Evolutionary conservation across 1,140 invertebrate species (phyloP), one percentile per base, ranked within the genome.

Genomic region (Aphidius gifuensis): DNA sequence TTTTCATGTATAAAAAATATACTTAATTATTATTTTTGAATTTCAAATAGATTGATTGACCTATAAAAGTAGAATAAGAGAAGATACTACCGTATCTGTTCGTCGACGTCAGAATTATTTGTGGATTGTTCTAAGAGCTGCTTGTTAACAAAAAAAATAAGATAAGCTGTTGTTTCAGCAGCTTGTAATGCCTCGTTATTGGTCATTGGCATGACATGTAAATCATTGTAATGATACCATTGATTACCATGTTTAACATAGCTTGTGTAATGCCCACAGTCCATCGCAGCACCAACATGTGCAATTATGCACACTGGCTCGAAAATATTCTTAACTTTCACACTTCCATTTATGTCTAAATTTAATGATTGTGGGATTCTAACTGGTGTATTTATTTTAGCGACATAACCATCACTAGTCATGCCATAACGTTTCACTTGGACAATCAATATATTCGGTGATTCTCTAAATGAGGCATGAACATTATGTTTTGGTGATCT

Each of bases 191-290:
- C 74, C 66, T 76, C 71, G 39, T 68, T 63, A 32, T 49, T 69
- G 6, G 69, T 69, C 66, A 78, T 70, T 45, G 71, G 68, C 51
- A 69, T 70, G 5, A 78, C 74, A 44, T 60, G 68, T 60, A 72
- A 68, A 58, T 78, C 76, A 47, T 78, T 76, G 58, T 74, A 78
- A 47, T 76, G 71, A 59, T 70, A 74, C 76, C 76, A 78, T n/a
- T 71, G 65, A 9, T 73, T 68, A 2, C 71, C 63, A 47, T 76
- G 74, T 58, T 70, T 72, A 5, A 75, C 69, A 58, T 75, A 78
- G 56, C 73, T 76, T 23, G 75, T 78, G 53, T 78, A 78, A 62
- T 78, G 76, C 38, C 76, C 76, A 58, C 72, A 78, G 55, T 78
- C 72, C 65, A 78, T 73, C 6, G 69, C 73, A 16, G 68, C 67